Evolutionary conservation across 2,888 invertebrate species (phyloP).

Genomic region (Amphimallon solstitiale): DNA sequence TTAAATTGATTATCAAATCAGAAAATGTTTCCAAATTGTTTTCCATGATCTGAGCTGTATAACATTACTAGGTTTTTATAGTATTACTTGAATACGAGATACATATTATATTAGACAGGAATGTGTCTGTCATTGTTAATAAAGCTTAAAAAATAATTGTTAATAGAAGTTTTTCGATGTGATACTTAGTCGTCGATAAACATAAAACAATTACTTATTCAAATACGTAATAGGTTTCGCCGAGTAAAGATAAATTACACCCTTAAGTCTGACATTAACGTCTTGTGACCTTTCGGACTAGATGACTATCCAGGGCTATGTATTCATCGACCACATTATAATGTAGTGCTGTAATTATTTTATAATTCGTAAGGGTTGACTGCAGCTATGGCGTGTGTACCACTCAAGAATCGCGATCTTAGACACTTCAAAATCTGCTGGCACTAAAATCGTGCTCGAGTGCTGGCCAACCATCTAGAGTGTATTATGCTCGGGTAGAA

Average conservation of each 20-base stretch:
- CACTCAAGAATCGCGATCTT: constrained; percentile 52
- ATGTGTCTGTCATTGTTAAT: neutral
- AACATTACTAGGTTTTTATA: no score
- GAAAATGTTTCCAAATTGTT: no score
- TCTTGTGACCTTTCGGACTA: neutral
- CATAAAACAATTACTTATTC: no score
- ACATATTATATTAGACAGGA: no score
- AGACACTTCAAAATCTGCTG: constrained; percentile 58
- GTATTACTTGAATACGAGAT: no score
- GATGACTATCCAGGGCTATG: neutral
- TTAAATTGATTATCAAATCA: no score
- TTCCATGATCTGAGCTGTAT: no score
- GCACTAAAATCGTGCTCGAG: constrained; percentile 59
- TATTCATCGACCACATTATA: constrained; percentile 1
- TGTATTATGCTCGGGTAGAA: constrained; percentile 42
- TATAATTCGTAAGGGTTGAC: constrained; percentile 23
- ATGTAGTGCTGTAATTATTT: constrained; percentile 30
- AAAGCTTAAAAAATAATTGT: no score
- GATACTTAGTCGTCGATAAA: no score
- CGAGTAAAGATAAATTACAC: neutral
- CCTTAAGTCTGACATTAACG: neutral
- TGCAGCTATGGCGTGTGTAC: constrained; percentile 28
- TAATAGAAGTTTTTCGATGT: no score
- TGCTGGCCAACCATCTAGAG: constrained; percentile 54
- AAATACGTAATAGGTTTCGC: no score